Base-by-base conservation (phyloP, 37 sponge, comb jelly and placozoan species). In the Dysidea cf. avara region DNA sequence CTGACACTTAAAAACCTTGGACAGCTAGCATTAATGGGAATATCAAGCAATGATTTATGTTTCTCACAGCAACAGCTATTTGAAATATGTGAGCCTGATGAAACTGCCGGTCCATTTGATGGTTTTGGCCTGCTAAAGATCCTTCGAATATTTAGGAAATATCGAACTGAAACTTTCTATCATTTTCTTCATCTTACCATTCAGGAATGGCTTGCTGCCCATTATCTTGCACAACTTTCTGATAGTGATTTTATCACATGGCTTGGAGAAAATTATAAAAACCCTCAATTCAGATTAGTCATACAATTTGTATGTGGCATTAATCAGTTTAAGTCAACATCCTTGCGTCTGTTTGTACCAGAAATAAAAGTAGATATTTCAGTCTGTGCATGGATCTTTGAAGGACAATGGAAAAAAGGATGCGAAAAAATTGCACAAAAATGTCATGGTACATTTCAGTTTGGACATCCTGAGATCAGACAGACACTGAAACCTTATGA, bases 291-390 rank as follows among this genome's bases (percentile, higher is more conserved):
- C 20, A 61, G 58, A 2, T 20, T 7, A 2, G 74, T 72, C 2
- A 13, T 72, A 14, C 56, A 72, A 29, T 72, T 72, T 43, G 56
- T 56, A 6, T 72, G 74, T 56, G 74, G 74, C 2, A 57, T 72
- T 6, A 61, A 72, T 24, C 30, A 46, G 32, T 72, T 72, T 43
- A 3, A 72, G 11, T 72, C 74, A 5, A 39, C 4, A 39, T 43
- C 74, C 12, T 5, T 46, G 3, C 37, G 60, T 1, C 1, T 56
- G 3, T 22, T 57, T 3, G 36, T 72, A 26, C 30, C 32, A 18
- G 5, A 30, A 3, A 21, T 7, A 18, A 35, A n/a, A 30, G 9
- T 46, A 6, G 2, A 13, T 61, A 4, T 40, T 33, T 56, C 58
- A 6, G 60, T 35, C 31, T 46, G 56, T 1, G 74, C 56, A 56